Base-by-base conservation (phyloP, 2,113 vertebrate genomes). In the Pristiophorus japonicus region DNA sequence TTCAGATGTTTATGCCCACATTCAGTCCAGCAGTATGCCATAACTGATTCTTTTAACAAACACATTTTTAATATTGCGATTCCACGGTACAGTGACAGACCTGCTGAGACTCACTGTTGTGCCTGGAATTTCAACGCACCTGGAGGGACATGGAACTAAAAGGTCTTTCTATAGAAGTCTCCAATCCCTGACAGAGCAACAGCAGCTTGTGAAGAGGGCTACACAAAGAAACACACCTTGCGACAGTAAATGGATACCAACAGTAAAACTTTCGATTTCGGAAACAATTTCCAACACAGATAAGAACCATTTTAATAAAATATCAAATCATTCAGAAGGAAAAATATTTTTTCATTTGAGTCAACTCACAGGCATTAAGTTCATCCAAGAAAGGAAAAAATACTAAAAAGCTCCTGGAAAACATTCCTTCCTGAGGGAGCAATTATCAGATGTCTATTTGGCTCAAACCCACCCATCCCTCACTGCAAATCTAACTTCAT, bases 381-480 rank as follows among this genome's bases (percentile, higher is more conserved):
- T 92, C 16, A 63, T 92, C 88, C 16, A 65, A 8, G 34, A 92
- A 92, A 92, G 59, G 87, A 20, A 63, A 63, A 65, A 3, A 34
- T 27, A 34, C 47, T 88, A 55, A 92, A 92, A 38, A 42, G 34
- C 62, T 92, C 34, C 38, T 92, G 34, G 34, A 92, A 92, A 92
- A 92, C n/a, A 38, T 8, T 92, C n/a, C 59, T 65, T 92, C 88
- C 88, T 7, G 88, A 20, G n/a, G 20, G n/a, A 63, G 59, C 88
- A 92, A 63, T 63, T 38, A 88, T 45, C 47, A 63, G 16, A 38
- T 92, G 34, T 63, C 88, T 92, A 22, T 63, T 63, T 92, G 59
- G 88, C 88, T 91, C 88, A 91, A 91, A 16, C 88, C 55, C 51
- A 91, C 59, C 34, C 63, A 38, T 91, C 16, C 55, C 88, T 62